Evolutionary conservation across 2,797 vertebrate species (phyloP), one percentile per base, ranked within the genome.

Genomic region (Lagocephalus sceleratus): DNA sequence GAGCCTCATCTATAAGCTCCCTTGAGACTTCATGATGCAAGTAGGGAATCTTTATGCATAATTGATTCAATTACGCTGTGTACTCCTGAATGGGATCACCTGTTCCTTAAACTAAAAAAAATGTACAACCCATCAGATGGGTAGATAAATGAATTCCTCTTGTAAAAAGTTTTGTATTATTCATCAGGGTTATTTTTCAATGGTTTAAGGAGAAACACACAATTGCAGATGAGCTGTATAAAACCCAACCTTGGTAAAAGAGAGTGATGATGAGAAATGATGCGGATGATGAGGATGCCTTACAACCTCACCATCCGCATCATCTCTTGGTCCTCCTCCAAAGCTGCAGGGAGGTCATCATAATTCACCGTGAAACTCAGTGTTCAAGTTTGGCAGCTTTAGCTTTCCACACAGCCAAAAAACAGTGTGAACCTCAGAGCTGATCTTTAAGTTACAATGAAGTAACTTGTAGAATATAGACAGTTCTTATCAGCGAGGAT

Each of bases 241-340:
- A 43, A 55, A 54, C 60, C 63, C 57, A 47, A n/a, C n/a, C n/a
- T 42, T 38, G 56, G 17, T 68, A 65, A 57, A 29, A 55, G 3
- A 42, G 65, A 74, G 71, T 75, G 49, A 61, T 59, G 46, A 47
- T 71, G 68, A 74, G 71, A 76, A 49, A 61, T 59, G 46, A 47
- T 71, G 68, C 74, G 79, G 79, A 81, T 76, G 71, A 63, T 79
- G 65, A 52, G 54, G 66, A 51, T 9, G 32, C 6, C 4, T n/a
- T n/a, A n/a, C n/a, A n/a, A n/a, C n/a, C n/a, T n/a, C n/a, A n/a
- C n/a, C n/a, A n/a, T n/a, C n/a, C n/a, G n/a, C n/a, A n/a, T n/a
- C n/a, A n/a, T n/a, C n/a, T n/a, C n/a, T n/a, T 54, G 66, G 5
- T 66, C 61, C 52, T 32, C 49, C 54, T 71, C 47, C 20, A 32